Conservation (phyloP, 1,140 invertebrate species). For the Metaphire vulgaris region DNA sequence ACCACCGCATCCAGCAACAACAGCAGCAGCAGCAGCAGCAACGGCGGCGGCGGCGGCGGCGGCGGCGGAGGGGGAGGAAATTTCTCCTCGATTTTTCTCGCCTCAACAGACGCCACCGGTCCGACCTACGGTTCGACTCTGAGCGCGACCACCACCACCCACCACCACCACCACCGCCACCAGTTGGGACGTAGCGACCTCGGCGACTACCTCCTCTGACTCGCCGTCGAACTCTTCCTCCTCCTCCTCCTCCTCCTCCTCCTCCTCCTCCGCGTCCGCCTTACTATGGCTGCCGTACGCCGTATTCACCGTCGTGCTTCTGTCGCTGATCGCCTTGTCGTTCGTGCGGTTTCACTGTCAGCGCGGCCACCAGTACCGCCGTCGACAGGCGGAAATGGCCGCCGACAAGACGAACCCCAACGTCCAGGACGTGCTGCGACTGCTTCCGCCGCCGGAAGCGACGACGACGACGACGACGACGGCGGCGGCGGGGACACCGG, state of each 20-base stretch:
- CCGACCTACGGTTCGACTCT: neutral
- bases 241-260: neutral
- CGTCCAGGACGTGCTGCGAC: neutral
- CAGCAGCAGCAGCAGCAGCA: no score
- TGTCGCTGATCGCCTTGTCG: constrained; percentile 23
- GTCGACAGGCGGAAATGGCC: constrained; percentile 23
- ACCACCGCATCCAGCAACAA: no score
- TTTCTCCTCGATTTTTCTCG: no score
- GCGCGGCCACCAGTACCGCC: constrained; percentile 29
- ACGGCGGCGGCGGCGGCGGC: no score
- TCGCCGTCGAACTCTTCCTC: no score
- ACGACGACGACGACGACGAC: no score
- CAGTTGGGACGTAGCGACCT: neutral
- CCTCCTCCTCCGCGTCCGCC: neutral
- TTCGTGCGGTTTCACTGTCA: constrained; percentile 28
- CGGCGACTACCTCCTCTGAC: no score
- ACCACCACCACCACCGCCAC: neutral
- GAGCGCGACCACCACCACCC: neutral
- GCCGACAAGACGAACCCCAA: constrained; percentile 12
- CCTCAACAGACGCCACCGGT: neutral
- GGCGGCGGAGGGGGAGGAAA: no score
- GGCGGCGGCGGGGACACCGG: no score
- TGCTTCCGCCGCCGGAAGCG: neutral
- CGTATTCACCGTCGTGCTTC: constrained; percentile 16
- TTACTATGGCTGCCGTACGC: constrained; percentile 30